These are phyloP conservation scores for Carposina sasakii DNA, from an alignment of 1,140 invertebrate genomes.

Conservation along the genomic window DNA sequence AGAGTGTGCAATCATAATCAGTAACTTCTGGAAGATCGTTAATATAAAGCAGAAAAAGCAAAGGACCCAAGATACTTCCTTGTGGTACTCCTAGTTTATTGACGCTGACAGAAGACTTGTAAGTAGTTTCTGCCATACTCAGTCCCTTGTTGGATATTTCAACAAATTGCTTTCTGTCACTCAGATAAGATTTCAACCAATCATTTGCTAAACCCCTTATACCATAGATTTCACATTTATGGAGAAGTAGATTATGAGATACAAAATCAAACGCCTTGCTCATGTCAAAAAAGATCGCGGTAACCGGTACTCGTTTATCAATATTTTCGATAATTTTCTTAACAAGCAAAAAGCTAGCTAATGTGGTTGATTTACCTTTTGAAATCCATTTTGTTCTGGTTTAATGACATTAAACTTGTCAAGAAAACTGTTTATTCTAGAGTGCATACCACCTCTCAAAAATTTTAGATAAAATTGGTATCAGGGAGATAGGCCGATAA, in stretches of 20 bases:
- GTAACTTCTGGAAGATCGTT: constrained; percentile 4
- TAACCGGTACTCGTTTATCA: background rate
- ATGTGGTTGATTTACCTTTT: constrained; percentile 1
- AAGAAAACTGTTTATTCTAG: constrained; percentile 1
- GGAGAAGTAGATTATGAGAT: background rate
- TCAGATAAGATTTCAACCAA: constrained; percentile 8
- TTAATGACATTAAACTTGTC: constrained; percentile 4
- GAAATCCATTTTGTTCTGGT: constrained; percentile 5
- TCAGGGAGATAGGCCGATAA: constrained; percentile 4
- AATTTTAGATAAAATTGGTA: constrained; percentile 5
- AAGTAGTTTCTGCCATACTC: background rate
- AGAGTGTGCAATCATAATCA: background rate
- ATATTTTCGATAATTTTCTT: background rate
- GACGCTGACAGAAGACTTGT: background rate
- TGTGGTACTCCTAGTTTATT: background rate
- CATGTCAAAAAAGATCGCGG: constrained; percentile 3
- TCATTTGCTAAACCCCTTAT: constrained; percentile 2
- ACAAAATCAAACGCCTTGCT: constrained; percentile 8
- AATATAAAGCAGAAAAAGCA: constrained; percentile 7
- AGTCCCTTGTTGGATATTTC: constrained; percentile 1
- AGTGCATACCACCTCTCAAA: background rate
- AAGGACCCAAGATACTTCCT: constrained; percentile 4
- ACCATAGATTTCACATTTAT: constrained; percentile 5
- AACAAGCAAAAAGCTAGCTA: background rate
- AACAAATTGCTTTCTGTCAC: background rate